Evolutionary conservation across 2,888 invertebrate genomes (phyloP).

Genomic region (Charanyca ferruginea): DNA sequence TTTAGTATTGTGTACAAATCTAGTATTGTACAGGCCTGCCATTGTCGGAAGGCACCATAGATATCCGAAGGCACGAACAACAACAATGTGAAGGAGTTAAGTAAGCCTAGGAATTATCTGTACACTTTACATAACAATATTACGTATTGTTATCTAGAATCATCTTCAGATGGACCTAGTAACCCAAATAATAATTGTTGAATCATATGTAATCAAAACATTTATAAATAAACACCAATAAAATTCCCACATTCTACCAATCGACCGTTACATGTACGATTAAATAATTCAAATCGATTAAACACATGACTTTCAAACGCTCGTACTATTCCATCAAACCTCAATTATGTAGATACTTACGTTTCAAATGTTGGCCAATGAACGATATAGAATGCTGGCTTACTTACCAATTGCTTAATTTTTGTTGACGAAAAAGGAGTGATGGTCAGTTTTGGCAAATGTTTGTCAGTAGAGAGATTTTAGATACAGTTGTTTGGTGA

Average conservation of each 20-base stretch:
- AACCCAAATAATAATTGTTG: constrained; percentile 19
- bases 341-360: constrained; percentile 3
- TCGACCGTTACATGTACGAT: constrained; percentile 20
- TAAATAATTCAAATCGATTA: constrained; percentile 43
- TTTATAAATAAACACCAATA: neutral
- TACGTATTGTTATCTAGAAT: constrained; percentile 17
- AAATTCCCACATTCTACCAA: constrained; percentile 30
- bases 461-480: neutral
- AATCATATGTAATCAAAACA: constrained; percentile 15
- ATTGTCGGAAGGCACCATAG: no score
- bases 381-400: neutral
- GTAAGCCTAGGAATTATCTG: neutral
- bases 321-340: constrained; percentile 3
- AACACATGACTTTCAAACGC: constrained; percentile 32
- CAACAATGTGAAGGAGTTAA: neutral
- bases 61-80: no score
- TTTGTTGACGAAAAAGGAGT: neutral
- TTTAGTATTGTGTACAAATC: no score
- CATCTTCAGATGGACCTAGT: constrained; percentile 20
- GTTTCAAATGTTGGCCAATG: constrained; percentile 16
- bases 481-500: neutral
- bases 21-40: no score
- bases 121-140: constrained; percentile 30
- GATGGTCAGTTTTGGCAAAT: neutral
- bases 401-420: neutral